These are phyloP conservation scores for Lagria hirta DNA, from an alignment of 2,888 invertebrate species.

Conservation along the genomic window DNA sequence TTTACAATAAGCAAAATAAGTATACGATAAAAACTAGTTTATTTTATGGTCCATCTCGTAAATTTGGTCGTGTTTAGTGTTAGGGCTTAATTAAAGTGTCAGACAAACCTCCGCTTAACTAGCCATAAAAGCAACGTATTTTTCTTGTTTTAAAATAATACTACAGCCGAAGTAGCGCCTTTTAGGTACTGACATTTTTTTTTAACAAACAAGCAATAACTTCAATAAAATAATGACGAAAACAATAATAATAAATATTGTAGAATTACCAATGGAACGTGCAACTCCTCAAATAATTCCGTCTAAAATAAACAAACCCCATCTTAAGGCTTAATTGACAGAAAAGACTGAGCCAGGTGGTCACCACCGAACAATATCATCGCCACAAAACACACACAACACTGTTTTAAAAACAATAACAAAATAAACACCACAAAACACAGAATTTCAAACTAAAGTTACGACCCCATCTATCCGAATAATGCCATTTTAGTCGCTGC, in stretches of 20 bases:
- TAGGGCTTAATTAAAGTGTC: no score
- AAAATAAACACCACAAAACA: conserved; percentile 25
- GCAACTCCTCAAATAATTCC: conserved; percentile 40
- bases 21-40: no score
- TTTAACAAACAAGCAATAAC: conserved; percentile 19
- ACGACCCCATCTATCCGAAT: no score
- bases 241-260: conserved; percentile 21
- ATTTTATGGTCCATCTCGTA: no score
- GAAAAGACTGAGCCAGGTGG: conserved; percentile 47
- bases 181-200: conserved; percentile 18
- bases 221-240: conserved; percentile 4
- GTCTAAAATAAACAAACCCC: conserved; percentile 41
- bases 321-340: conserved; percentile 47
- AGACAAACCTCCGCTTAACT: no score
- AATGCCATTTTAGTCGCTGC: no score
- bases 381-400: conserved; percentile 37
- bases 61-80: no score
- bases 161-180: conserved; percentile 4
- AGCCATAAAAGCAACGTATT: no score
- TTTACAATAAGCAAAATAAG: no score
- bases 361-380: no score
- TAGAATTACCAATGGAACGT: conserved; percentile 44
- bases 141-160: conserved; percentile 19
- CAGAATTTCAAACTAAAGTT: no score
- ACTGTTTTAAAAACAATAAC: conserved; percentile 31